Evolutionary conservation across 2,113 vertebrate genomes (phyloP), one percentile per base, ranked within the genome.

Genomic region (Silurus glanis): DNA sequence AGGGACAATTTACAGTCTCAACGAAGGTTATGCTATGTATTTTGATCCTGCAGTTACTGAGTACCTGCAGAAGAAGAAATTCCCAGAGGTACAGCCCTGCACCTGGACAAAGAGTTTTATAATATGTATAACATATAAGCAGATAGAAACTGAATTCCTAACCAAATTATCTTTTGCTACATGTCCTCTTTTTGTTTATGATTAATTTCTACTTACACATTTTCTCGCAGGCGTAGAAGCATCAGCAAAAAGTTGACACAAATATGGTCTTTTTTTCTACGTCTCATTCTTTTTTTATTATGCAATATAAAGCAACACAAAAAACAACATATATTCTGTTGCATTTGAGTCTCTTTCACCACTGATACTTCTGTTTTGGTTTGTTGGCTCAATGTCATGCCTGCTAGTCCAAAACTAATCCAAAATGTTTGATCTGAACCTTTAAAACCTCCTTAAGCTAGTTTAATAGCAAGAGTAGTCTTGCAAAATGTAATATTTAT

Each of bases 1-100:
- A 88, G 98, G 98, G 19, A 98, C 95, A 78, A 99, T 99, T 91
- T 99, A 98, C 95, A 99, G 97, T 93, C 91, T 99, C 53, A 99
- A 99, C 51, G 98, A 99, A 78, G 98, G 98, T 80, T 99, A 99
- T 5, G 95, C 97, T n/a, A 95, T 96, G 85, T 97, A 98, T 55
- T 99, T 99, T 17, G 96, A 98, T 88, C 95, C 97, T 56, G 96
- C 95, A 0, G 83, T 98, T 85, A 95, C 95, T 0, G 97, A 99
- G 69, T 99, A 98, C 37, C 28, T 99, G n/a, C 94, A 97, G 86
- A 98, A 95, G 92, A 99, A 99, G 93, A 99, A 99, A 92, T 97
- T 94, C 51, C 98, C 98, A 66, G 91, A 95, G 92, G 98, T 99
- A 94, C 91, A 12, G 6, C 25, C 37, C 49, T 80, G 23, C 47